phyloP scores from a whole-genome alignment of 2,888 invertebrate genomes.

The Drosophila fungiperda region DNA sequence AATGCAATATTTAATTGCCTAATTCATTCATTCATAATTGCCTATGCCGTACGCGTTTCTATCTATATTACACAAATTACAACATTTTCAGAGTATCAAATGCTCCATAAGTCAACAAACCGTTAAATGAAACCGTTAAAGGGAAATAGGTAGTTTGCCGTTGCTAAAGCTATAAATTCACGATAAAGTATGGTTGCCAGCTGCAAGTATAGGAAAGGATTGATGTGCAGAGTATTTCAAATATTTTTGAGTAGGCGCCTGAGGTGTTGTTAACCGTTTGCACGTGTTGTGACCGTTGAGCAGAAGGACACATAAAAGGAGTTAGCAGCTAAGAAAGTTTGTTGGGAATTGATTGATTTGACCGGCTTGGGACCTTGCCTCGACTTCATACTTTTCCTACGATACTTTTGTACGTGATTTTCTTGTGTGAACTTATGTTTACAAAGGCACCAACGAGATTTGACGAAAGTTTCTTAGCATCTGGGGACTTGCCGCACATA shows the following conservation, averaged over 20 bases:
- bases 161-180: slow-evolving; percentile 51
- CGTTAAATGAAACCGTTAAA: slow-evolving; percentile 45
- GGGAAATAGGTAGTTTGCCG: slow-evolving; percentile 38
- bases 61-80: neutral
- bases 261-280: slow-evolving; percentile 33
- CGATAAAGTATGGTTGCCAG: slow-evolving; percentile 1
- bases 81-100: slow-evolving; percentile 4
- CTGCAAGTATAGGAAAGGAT: neutral
- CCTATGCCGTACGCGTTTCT: neutral
- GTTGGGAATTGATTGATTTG: slow-evolving; percentile 53
- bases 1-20: neutral
- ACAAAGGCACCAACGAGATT: slow-evolving; percentile 17
- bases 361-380: neutral
- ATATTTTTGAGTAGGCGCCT: slow-evolving; percentile 33
- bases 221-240: slow-evolving; percentile 25
- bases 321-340: slow-evolving; percentile 18
- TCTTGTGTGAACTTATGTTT: slow-evolving; percentile 29
- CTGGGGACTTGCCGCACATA: slow-evolving; percentile 21
- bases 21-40: slow-evolving; percentile 3
- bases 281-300: slow-evolving; percentile 11
- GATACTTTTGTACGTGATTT: slow-evolving; percentile 23
- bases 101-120: slow-evolving; percentile 5
- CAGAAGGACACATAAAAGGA: slow-evolving; percentile 6
- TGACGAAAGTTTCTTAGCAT: slow-evolving; percentile 30
- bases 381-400: neutral